Base-by-base conservation (phyloP, 2,888 invertebrate species). In the Noctua comes region DNA sequence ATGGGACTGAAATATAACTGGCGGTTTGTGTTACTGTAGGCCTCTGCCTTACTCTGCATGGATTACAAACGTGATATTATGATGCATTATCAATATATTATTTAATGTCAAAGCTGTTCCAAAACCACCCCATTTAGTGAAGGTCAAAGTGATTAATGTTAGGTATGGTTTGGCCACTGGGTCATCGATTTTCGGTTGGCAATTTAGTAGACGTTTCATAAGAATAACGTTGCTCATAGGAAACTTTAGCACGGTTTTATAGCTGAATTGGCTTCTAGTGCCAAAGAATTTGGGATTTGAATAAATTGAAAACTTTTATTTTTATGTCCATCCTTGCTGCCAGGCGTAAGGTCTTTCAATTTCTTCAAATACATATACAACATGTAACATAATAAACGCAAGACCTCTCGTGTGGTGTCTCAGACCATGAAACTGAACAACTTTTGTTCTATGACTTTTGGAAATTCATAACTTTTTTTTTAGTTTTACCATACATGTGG, bases 101-200 rank as follows among this genome's bases (percentile, higher is more conserved):
- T 71, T 78, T 68, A 10, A 69, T 71, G 66, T 31, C 36, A 48
- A 59, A 77, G n/a, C 59, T 36, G 36, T 43, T 36, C 40, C 43
- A n/a, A 68, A 84, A 13, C 57, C 16, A 84, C 43, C 51, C 80
- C 36, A 72, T 79, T 64, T 46, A 43, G 13, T 57, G 62, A 71
- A 71, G 79, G 68, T 27, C 31, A 16, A 71, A 43, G n/a, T 84
- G 71, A 81, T 71, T 79, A 79, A 81, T 84, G 43, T 65, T 16
- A 13, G 36, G 10, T 66, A 46, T 51, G 27, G n/a, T 13, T 4
- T 62, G n/a, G 36, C 83, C 16, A 77, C 8, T 59, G 36, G 43
- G 24, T 27, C 48, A 80, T 82, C 68, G 72, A 82, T 80, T 82
- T 84, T 79, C 54, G 13, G 11, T 59, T 51, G 43, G 80, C 48